These are phyloP conservation scores for Muntiacus reevesi DNA, from an alignment of 2,113 vertebrate species.

Conservation along the genomic window DNA sequence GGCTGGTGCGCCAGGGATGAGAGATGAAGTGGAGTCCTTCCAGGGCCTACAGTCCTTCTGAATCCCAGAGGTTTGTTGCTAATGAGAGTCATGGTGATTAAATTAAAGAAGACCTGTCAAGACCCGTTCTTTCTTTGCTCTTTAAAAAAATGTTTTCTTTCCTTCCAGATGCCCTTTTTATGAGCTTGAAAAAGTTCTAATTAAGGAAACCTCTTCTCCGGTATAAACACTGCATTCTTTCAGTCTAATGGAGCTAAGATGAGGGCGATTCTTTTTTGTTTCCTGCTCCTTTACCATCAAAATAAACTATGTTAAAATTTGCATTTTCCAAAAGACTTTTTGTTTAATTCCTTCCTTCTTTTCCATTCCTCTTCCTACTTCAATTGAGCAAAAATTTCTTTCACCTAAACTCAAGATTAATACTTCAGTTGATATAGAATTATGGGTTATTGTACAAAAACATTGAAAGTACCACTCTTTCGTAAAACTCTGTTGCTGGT, in stretches of 20 bases:
- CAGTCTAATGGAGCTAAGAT: constrained; percentile 67
- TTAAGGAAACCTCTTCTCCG: constrained; percentile 77
- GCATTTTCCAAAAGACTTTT: not conserved
- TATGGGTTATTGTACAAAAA: not conserved
- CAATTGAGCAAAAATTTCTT: not conserved
- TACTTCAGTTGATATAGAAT: not conserved
- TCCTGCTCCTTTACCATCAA: not conserved
- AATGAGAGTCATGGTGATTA: constrained; percentile 70
- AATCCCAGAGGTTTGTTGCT: constrained; percentile 72
- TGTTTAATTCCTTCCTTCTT: not conserved
- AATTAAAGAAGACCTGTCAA: constrained; percentile 76
- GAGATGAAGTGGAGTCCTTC: constrained; percentile 34
- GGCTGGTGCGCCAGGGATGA: constrained; percentile 39
- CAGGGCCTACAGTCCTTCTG: constrained; percentile 46
- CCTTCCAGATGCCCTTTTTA: constrained; percentile 41
- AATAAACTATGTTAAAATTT: not conserved
- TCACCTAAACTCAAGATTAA: not conserved
- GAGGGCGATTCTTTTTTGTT: constrained; percentile 33
- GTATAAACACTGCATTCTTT: constrained; percentile 76
- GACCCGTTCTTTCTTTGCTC: constrained; percentile 33
- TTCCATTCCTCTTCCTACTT: not conserved
- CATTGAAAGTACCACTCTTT: not conserved
- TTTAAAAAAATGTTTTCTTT: constrained; percentile 71
- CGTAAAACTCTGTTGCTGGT: not conserved
- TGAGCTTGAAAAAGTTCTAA: constrained; percentile 75